These are phyloP conservation scores for Drosophila pruinosa DNA, from an alignment of 1,140 invertebrate species.

Conservation along the genomic window DNA sequence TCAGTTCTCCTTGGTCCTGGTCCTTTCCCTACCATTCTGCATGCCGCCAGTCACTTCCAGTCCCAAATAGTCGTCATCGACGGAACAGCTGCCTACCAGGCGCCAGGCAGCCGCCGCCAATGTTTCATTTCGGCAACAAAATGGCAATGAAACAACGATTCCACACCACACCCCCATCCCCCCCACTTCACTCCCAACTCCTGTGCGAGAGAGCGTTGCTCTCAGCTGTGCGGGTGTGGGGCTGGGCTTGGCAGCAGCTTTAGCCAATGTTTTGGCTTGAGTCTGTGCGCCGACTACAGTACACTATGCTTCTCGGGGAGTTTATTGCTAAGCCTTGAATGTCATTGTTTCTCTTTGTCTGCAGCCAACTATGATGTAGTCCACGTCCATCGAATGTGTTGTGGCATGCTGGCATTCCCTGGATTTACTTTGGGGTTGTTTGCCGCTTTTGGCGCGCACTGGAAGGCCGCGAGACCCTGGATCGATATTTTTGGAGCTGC, in stretches of 20 bases:
- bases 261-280: constrained; percentile 41
- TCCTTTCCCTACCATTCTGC: background rate
- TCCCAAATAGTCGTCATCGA: constrained; percentile 36
- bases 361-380: background rate
- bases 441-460: constrained; percentile 46
- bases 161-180: constrained; percentile 3
- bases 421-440: constrained; percentile 9
- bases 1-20: background rate
- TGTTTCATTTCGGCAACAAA: constrained; percentile 49
- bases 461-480: constrained; percentile 23
- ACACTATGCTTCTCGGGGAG: background rate
- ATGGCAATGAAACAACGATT: constrained; percentile 69
- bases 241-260: constrained; percentile 11
- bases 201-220: constrained; percentile 10
- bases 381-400: background rate
- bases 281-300: constrained; percentile 58
- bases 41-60: constrained; percentile 33
- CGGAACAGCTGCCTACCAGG: constrained; percentile 76
- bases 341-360: background rate
- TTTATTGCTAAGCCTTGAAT: background rate
- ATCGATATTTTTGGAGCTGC: constrained; percentile 60
- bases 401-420: background rate
- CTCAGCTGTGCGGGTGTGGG: constrained; percentile 36
- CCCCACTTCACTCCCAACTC: background rate
- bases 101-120: constrained; percentile 59